phyloP scores from a whole-genome alignment of 2,113 vertebrate species.

The Capreolus pygargus region DNA sequence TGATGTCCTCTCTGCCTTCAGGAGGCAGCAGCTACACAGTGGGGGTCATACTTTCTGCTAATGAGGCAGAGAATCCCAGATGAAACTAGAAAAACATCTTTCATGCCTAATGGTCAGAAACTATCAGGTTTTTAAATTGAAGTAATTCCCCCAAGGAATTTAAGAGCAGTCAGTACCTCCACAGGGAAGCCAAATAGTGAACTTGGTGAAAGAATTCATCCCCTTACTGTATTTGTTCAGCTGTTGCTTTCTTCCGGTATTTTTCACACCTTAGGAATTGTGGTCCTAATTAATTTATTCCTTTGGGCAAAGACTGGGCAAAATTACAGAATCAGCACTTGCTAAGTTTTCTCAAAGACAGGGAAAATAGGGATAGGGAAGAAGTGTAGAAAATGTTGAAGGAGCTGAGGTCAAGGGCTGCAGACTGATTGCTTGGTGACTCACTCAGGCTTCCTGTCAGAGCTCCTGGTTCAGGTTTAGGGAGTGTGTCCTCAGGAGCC shows the following conservation, averaged over 20 bases:
- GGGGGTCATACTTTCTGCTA: neutral
- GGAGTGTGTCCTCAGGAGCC: neutral
- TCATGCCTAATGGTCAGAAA: constrained; percentile 31
- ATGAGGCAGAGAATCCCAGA: neutral
- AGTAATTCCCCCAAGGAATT: constrained; percentile 28
- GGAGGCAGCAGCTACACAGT: neutral
- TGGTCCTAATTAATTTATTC: neutral
- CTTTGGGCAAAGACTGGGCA: neutral
- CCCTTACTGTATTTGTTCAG: neutral
- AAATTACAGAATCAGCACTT: neutral
- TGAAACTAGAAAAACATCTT: neutral
- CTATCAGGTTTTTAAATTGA: constrained; percentile 6
- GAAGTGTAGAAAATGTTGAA: neutral
- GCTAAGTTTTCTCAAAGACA: neutral
- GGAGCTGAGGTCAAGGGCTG: neutral
- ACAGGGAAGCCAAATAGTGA: neutral
- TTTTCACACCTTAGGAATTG: neutral
- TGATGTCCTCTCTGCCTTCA: neutral
- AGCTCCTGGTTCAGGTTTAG: neutral
- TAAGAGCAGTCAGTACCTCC: neutral
- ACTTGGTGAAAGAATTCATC: neutral
- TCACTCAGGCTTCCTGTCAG: neutral
- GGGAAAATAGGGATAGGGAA: neutral
- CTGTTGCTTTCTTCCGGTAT: neutral
- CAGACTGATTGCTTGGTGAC: neutral